These are phyloP conservation scores for Homarus americanus DNA, from an alignment of 1,140 invertebrate species.

Conservation along the genomic window DNA sequence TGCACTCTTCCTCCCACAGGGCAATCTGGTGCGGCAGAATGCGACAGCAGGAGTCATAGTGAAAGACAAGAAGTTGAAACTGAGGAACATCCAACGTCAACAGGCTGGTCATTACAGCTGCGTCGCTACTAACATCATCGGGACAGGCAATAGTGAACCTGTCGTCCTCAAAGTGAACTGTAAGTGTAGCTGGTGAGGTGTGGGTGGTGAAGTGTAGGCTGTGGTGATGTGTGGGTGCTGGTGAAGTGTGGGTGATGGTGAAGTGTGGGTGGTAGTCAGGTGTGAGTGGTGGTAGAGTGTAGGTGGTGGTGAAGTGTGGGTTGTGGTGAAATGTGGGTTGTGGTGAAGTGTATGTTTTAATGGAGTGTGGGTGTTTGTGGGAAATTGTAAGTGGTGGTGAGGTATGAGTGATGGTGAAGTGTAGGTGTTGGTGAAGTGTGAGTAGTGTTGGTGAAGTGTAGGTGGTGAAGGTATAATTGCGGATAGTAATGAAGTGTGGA, in stretches of 20 bases:
- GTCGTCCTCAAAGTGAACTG: conserved; percentile 76
- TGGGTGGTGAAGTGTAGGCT: neutral
- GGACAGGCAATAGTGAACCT: conserved; percentile 74
- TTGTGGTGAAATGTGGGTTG: no score
- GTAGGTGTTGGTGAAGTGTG: no score
- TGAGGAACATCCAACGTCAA: conserved; percentile 74
- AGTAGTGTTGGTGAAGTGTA: no score
- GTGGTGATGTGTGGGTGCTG: no score
- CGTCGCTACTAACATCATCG: conserved; percentile 76
- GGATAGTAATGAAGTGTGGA: no score
- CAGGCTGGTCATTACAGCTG: conserved; percentile 76
- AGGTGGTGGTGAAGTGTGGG: no score
- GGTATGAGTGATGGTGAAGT: no score
- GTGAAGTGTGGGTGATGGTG: no score
- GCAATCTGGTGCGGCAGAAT: conserved; percentile 51
- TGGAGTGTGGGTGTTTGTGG: no score
- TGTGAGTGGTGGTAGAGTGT: neutral
- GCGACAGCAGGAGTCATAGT: conserved; percentile 75
- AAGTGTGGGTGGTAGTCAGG: neutral
- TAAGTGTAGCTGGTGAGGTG: conserved; percentile 65
- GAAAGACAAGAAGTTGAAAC: conserved; percentile 76
- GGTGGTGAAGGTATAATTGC: no score
- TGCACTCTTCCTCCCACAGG: conserved; percentile 50
- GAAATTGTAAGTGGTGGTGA: no score
- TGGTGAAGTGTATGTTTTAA: no score